These are phyloP conservation scores for Heloderma charlesbogerti DNA, from an alignment of 2,113 vertebrate species.

Conservation along the genomic window DNA sequence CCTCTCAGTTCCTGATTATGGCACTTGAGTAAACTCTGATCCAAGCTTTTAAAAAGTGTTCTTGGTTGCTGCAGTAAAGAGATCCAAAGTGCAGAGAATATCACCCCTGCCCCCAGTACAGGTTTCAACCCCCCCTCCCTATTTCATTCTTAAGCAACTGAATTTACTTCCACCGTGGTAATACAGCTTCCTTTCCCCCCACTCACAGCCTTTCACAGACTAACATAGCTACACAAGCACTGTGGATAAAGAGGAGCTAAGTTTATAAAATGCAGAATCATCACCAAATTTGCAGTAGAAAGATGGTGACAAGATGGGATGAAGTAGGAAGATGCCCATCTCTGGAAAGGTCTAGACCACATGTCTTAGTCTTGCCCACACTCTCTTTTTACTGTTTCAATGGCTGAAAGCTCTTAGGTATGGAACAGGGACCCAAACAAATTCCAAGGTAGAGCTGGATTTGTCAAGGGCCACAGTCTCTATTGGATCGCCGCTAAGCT, in stretches of 20 bases:
- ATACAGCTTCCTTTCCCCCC: too few species aligned
- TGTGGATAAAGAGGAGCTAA: not conserved
- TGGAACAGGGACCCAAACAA: not conserved
- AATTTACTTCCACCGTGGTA: too few species aligned
- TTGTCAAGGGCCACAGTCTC: not conserved
- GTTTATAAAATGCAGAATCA: not conserved
- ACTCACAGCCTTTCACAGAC: not conserved
- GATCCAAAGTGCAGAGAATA: not conserved
- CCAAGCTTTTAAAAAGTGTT: not conserved
- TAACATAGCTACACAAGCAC: not conserved
- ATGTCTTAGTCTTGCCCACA: accelerated
- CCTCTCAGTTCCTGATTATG: not conserved
- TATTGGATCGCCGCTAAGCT: not conserved
- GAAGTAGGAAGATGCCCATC: not conserved
- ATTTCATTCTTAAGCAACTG: not conserved
- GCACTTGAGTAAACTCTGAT: not conserved
- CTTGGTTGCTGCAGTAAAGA: not conserved
- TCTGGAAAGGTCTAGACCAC: not conserved
- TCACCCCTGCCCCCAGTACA: not conserved
- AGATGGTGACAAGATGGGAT: not conserved
- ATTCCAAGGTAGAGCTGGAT: not conserved
- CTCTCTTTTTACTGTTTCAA: not conserved
- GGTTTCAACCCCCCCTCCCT: not conserved
- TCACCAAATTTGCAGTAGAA: not conserved
- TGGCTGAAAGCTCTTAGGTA: not conserved